Percentiles rank a stretch among this genome's conserved stretches.
These are phyloP conservation scores for Chirona hameri DNA, from an alignment of 2,888 invertebrate genomes.

Conservation along the genomic window DNA sequence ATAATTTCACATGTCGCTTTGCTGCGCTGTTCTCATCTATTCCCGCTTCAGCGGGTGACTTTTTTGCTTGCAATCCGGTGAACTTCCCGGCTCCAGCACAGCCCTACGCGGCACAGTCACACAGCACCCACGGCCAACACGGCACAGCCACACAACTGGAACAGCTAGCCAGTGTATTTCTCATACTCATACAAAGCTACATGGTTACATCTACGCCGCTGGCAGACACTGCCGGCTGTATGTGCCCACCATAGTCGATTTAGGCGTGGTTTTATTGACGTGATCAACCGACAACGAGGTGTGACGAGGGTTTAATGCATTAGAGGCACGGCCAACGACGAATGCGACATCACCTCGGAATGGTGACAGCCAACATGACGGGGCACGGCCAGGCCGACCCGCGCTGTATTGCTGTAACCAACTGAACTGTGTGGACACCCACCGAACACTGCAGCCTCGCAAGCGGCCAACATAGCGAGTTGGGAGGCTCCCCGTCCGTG, in stretches of 20 bases:
- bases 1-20: too few relatives aligned
- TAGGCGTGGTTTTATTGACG: background rate
- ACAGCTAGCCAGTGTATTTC: background rate
- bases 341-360: background rate
- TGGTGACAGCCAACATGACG: background rate
- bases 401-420: too few relatives aligned
- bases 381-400: too few relatives aligned
- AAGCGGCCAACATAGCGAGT: background rate
- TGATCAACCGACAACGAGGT: background rate
- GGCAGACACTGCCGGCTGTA: background rate
- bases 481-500: background rate
- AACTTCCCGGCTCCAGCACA: too few relatives aligned
- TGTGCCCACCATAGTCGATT: background rate
- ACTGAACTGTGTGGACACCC: too few relatives aligned
- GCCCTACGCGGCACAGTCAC: too few relatives aligned
- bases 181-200: constrained; percentile 1
- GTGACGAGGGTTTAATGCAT: background rate
- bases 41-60: too few relatives aligned
- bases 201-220: background rate
- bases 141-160: too few relatives aligned
- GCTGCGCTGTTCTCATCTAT: too few relatives aligned
- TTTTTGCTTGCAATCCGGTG: too few relatives aligned
- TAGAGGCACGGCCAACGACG: background rate
- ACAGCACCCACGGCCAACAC: too few relatives aligned
- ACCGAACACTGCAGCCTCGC: too few relatives aligned